Base-by-base conservation (phyloP, 1,140 invertebrate genomes). In the Pissodes strobi region DNA sequence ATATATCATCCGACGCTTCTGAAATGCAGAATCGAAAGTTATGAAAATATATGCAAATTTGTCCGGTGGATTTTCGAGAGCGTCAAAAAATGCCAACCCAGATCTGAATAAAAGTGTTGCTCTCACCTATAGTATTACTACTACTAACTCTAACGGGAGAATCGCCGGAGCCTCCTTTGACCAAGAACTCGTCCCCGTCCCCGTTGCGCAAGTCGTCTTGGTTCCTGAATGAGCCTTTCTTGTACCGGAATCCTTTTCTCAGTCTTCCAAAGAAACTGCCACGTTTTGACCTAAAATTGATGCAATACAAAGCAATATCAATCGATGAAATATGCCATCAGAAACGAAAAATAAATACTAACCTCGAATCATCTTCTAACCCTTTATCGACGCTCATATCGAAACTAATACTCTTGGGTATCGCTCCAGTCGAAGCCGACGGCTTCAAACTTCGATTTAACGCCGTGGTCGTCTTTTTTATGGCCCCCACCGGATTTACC, bases 321-420 rank as follows among this genome's bases (percentile, higher is more conserved):
- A 41, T n/a, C n/a, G n/a, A 10, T 21, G 1, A 37, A 55, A 38
- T 6, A 12, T 55, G 12, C 52, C 13, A 52, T 34, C 88, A 1
- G n/a, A n/a, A n/a, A 25, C 10, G 27, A 15, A 13, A 2, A 52
- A 6, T 6, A 8, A 15, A 18, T 41, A 41, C 41, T 48, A n/a
- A 59, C 56, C 58, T 21, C 1, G 53, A 52, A 13, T 61, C 62
- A 58, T 62, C 57, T 9, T 64, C 60, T 25, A 64, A 30, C 2
- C 87, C 86, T 64, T 92, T 88, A 72, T 94, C 91, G 0, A 92
- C 91, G 2, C 90, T 93, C 77, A 93, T 91, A 80, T 95, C 92
- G 73, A 94, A 95, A 73, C 90, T 94, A 66, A 95, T 94, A 70
- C 92, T 94, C 79, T 95, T 95, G 5, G 92, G 91, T 74, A 94